Evolutionary conservation across 2,113 vertebrate species (phyloP).

Genomic region (pig (Sus scrofa)): DNA sequence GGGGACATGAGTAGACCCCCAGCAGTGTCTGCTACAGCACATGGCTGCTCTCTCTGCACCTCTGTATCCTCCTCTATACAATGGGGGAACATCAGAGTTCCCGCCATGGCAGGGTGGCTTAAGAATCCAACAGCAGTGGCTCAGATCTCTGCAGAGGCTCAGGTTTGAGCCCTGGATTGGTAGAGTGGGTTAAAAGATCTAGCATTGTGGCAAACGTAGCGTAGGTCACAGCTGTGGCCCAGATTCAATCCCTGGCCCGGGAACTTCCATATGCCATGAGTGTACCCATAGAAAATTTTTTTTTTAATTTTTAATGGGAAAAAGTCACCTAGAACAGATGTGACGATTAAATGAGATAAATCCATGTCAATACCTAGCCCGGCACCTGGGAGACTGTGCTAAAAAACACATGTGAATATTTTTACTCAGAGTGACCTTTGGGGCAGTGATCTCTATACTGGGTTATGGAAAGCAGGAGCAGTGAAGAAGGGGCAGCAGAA

Average conservation of each 20-base stretch:
- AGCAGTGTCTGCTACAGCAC: accelerated
- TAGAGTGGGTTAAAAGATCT: too few species aligned
- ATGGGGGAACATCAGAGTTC: too few species aligned
- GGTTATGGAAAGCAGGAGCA: background rate
- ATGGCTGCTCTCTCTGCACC: background rate
- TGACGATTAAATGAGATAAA: background rate
- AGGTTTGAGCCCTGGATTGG: too few species aligned
- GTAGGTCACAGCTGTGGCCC: too few species aligned
- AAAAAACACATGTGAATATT: background rate
- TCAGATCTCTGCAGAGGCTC: too few species aligned
- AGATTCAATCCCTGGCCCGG: too few species aligned
- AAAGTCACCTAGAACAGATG: background rate
- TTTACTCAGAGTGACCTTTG: background rate
- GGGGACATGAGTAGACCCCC: background rate
- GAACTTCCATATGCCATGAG: too few species aligned
- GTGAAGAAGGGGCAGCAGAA: background rate
- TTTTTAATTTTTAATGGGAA: too few species aligned
- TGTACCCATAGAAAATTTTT: too few species aligned
- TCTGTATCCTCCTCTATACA: background rate
- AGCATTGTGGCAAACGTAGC: too few species aligned
- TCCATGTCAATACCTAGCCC: background rate
- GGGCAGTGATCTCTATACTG: background rate
- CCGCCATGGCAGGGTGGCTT: too few species aligned
- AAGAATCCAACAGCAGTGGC: too few species aligned
- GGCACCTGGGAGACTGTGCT: background rate